Evolutionary conservation across 2,888 invertebrate genomes (phyloP), one percentile per base, ranked within the genome.

Genomic region (Rotaria magnacalcarata): DNA sequence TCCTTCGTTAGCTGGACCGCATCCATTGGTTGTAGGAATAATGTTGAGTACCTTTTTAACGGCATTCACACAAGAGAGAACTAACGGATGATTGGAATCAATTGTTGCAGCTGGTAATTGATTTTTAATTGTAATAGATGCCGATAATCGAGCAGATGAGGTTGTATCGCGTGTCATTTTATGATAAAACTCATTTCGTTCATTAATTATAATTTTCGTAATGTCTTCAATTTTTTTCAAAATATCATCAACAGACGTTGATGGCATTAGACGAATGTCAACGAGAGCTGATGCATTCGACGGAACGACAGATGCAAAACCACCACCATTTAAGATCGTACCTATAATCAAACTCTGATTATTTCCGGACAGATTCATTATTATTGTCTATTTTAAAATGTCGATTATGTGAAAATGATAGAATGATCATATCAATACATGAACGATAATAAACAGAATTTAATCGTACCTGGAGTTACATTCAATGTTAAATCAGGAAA

Each of bases 201-300:
- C 67, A 34, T 67, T 16, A 16, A 67, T 27, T 67, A 67, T 67
- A 67, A 3, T 67, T 34, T 10, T 67, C 16, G 34, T 16, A 34
- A 67, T 67, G 11, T 67, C 27, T 34, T 67, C 67, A 27, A 67
- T 34, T 34, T 34, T 67, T 16, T 67, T 27, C 27, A 67, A 67
- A n/a, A 67, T 27, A 34, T 67, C 27, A 34, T 67, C 5, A 67
- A 5, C 67, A 67, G 67, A 27, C 34, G 67, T 67, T 14, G 67
- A 67, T 67, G 67, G 67, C 67, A 67, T 67, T 16, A 67, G 67
- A 67, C 67, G 67, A 67, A 67, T 67, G 27, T 67, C 67, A 34
- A 67, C 19, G 34, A 67, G 14, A 67, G 67, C 67, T 67, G 34
- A 67, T 34, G 67, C 67, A 67, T 67, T 10, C 14, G 67, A 67